These are phyloP conservation scores for Drosophila recens DNA, from an alignment of 2,888 invertebrate species.

Conservation along the genomic window DNA sequence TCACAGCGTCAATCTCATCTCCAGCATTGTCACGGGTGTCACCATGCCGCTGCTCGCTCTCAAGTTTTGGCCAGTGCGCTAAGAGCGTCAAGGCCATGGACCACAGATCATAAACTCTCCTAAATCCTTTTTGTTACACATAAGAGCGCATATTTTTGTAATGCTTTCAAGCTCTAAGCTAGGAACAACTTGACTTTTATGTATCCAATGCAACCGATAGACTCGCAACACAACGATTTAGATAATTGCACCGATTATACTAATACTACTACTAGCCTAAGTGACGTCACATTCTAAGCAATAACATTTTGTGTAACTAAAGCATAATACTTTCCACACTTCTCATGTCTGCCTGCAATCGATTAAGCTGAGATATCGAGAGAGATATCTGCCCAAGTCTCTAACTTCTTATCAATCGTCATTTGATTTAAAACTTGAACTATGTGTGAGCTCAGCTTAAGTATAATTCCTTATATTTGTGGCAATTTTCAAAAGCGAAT, in stretches of 20 bases:
- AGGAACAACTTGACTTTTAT: conserved; percentile 45
- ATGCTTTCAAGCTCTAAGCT: conserved; percentile 46
- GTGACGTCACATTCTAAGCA: conserved; percentile 7
- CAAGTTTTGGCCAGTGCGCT: conserved; percentile 86
- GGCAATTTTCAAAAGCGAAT: background rate
- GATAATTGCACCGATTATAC: conserved; percentile 4
- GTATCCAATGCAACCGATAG: conserved; percentile 44
- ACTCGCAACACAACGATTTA: conserved; percentile 50
- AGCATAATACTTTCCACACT: background rate
- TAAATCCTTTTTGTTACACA: conserved; percentile 8
- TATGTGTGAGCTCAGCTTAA: background rate
- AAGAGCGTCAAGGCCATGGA: conserved; percentile 1
- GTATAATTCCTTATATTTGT: background rate
- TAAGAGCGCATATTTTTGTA: conserved; percentile 37
- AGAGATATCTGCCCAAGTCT: background rate
- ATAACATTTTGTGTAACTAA: conserved; percentile 7
- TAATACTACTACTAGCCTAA: conserved; percentile 23
- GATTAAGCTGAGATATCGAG: background rate
- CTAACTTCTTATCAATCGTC: too few relatives aligned
- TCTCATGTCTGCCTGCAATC: background rate
- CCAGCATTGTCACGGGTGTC: conserved; percentile 91
- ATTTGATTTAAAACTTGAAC: too few relatives aligned
- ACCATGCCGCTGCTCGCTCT: conserved; percentile 89
- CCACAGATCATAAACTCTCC: background rate
- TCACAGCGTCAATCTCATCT: conserved; percentile 94